phyloP scores from a whole-genome alignment of 2,113 vertebrate species.

The Campylorhamphus procurvoides region DNA sequence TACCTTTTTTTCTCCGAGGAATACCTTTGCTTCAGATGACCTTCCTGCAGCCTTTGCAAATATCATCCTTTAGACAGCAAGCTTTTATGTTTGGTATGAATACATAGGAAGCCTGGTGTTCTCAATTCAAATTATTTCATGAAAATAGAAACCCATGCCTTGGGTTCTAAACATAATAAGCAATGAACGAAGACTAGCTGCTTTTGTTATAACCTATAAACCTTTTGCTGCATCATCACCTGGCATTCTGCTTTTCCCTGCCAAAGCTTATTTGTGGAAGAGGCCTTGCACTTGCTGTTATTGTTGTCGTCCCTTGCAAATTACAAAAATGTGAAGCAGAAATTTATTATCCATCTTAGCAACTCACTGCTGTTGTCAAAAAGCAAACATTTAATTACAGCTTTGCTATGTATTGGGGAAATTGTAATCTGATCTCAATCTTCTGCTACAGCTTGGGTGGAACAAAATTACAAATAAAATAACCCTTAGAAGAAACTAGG shows the following conservation, averaged over 20 bases:
- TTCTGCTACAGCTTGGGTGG: constrained; percentile 7
- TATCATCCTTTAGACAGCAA: not conserved
- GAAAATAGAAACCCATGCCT: not conserved
- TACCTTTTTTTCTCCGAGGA: not conserved
- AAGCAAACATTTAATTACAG: constrained; percentile 44
- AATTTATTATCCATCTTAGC: not conserved
- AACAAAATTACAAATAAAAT: constrained; percentile 50
- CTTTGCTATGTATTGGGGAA: constrained; percentile 8
- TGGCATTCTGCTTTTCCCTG: constrained; percentile 20
- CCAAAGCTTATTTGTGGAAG: not conserved
- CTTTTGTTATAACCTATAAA: not conserved
- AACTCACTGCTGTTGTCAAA: not conserved
- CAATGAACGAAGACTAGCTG: not conserved
- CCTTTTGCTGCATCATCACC: not conserved
- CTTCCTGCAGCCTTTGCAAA: not conserved
- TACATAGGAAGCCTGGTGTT: not conserved
- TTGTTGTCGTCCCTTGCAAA: not conserved
- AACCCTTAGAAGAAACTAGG: constrained; percentile 18
- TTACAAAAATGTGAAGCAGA: not conserved
- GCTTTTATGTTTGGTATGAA: not conserved
- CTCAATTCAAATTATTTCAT: not conserved
- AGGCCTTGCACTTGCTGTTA: not conserved
- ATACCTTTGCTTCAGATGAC: not conserved
- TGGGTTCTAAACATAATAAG: not conserved
- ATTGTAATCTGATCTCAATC: constrained; percentile 2